Evolutionary conservation across 1,140 invertebrate species (phyloP).

Genomic region (Rhynchophorus ferrugineus): DNA sequence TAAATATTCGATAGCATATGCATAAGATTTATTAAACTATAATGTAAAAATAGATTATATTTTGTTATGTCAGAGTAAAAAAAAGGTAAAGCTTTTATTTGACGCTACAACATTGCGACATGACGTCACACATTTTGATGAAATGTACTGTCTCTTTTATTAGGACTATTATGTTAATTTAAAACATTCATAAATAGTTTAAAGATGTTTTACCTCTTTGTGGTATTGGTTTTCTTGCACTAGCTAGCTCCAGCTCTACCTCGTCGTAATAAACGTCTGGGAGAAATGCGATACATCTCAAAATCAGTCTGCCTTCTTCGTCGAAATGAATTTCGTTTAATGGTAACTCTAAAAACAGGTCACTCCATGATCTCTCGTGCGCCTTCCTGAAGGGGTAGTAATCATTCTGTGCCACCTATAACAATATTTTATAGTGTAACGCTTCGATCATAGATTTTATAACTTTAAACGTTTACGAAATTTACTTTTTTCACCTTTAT

Average conservation of each 20-base stretch:
- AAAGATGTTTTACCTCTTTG: slow-evolving; percentile 51
- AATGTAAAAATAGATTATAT: no score
- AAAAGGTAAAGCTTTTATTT: no score
- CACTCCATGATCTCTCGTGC: slow-evolving; percentile 35
- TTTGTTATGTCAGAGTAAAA: no score
- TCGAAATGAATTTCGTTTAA: slow-evolving; percentile 38
- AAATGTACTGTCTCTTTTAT: no score
- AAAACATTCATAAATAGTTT: no score
- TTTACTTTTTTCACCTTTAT: no score
- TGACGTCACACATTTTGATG: no score
- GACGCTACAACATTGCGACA: no score
- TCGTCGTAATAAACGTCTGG: slow-evolving; percentile 46
- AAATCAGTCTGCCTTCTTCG: slow-evolving; percentile 41
- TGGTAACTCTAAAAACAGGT: slow-evolving; percentile 32
- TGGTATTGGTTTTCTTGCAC: slow-evolving; percentile 48
- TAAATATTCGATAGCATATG: no score
- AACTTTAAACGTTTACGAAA: background rate
- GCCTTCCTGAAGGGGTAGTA: slow-evolving; percentile 30
- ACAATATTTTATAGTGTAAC: slow-evolving; percentile 2
- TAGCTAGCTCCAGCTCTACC: slow-evolving; percentile 45
- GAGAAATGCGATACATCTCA: slow-evolving; percentile 48
- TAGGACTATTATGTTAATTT: no score
- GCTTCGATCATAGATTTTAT: background rate
- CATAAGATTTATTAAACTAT: no score
- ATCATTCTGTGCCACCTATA: slow-evolving; percentile 40